phyloP scores from a whole-genome alignment of 1,140 invertebrate species.

The Philopotamus ludificatus region DNA sequence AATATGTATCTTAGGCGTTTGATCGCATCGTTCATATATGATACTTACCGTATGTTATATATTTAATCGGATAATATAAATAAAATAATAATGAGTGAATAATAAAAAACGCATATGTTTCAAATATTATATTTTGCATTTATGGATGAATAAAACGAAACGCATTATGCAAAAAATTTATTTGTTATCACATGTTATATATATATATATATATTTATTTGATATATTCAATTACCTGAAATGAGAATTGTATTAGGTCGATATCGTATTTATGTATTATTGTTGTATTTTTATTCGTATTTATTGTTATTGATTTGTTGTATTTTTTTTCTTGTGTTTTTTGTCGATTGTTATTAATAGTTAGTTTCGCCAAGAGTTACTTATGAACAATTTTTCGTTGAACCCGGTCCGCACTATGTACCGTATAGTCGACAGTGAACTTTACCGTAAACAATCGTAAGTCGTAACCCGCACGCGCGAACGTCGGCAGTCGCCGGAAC shows the following conservation, averaged over 20 bases:
- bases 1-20: too few relatives aligned
- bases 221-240: too few relatives aligned
- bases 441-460: neutral
- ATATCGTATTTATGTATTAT: too few relatives aligned
- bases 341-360: neutral
- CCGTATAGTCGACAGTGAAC: too few relatives aligned
- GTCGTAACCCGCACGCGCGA: conserved; percentile 24
- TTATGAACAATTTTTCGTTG: too few relatives aligned
- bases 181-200: too few relatives aligned
- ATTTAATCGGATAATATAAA: neutral
- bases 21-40: too few relatives aligned
- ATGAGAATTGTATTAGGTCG: too few relatives aligned
- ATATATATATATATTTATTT: too few relatives aligned
- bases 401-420: too few relatives aligned
- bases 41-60: neutral
- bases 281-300: neutral
- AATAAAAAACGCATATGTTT: neutral
- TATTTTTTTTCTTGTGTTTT: neutral
- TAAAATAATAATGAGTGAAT: neutral
- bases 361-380: too few relatives aligned
- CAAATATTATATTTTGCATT: neutral
- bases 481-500: conserved; percentile 14
- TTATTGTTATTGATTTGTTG: neutral
- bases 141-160: neutral
- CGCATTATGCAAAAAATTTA: neutral